Conservation (phyloP, 92 coral and sea anemone genomes). For the Zoanthus sociatus region DNA sequence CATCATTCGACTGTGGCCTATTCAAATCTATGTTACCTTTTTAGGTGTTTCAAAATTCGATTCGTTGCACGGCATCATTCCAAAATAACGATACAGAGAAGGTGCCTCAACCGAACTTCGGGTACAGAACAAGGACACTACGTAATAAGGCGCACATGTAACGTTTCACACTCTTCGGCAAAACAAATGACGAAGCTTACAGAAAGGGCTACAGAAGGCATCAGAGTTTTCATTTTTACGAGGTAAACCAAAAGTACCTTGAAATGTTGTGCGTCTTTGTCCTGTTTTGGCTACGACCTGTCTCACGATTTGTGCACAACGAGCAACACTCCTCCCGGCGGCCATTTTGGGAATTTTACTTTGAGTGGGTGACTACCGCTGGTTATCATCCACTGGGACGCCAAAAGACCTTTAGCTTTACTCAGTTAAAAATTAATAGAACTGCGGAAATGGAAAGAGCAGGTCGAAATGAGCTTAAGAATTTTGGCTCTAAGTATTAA, state of each 20-base stretch:
- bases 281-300: constrained; percentile 39
- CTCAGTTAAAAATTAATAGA: too few species aligned
- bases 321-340: constrained; percentile 19
- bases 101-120: too few species aligned
- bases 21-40: too few species aligned
- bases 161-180: not conserved
- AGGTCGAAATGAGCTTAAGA: too few species aligned
- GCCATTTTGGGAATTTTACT: constrained; percentile 23
- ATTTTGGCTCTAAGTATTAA: too few species aligned
- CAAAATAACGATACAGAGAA: too few species aligned
- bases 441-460: too few species aligned
- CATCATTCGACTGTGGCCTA: too few species aligned
- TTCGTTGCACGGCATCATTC: too few species aligned
- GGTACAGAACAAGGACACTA: too few species aligned
- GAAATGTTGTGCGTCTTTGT: constrained; percentile 19
- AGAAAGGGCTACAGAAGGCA: not conserved
- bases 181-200: not conserved
- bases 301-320: constrained; percentile 22
- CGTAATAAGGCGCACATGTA: not conserved
- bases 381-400: not conserved
- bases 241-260: constrained; percentile 7
- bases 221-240: not conserved
- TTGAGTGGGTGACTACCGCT: constrained; percentile 33
- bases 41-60: too few species aligned
- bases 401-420: not conserved